Evolutionary conservation across 1,140 invertebrate species (phyloP).

Genomic region (Diorhabda carinulata): DNA sequence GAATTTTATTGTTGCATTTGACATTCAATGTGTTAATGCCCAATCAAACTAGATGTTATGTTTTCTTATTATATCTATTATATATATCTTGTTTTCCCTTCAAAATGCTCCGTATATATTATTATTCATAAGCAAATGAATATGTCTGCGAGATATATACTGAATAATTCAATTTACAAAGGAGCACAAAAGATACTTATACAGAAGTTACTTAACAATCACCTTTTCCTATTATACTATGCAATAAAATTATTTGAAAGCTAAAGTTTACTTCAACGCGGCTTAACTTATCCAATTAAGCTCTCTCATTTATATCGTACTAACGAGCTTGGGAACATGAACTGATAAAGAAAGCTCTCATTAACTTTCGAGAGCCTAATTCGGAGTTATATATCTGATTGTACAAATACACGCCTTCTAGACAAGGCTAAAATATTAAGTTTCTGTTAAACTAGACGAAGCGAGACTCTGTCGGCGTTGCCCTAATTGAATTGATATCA

Average conservation of each 20-base stretch:
- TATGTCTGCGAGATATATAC: too few relatives aligned
- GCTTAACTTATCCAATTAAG: slow-evolving; percentile 39
- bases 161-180: too few relatives aligned
- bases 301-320: slow-evolving; percentile 30
- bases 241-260: slow-evolving; percentile 26
- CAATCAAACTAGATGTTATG: too few relatives aligned
- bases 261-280: slow-evolving; percentile 34
- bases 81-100: too few relatives aligned
- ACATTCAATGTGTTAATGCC: too few relatives aligned
- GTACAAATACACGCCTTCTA: slow-evolving; percentile 26
- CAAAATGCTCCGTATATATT: too few relatives aligned
- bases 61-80: too few relatives aligned
- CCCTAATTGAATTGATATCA: slow-evolving; percentile 20
- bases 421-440: slow-evolving; percentile 12
- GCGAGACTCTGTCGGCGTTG: slow-evolving; percentile 10
- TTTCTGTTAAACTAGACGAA: slow-evolving; percentile 10
- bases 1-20: too few relatives aligned
- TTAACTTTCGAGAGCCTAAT: slow-evolving; percentile 40
- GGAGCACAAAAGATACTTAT: too few relatives aligned
- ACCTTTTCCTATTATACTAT: background rate
- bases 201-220: background rate
- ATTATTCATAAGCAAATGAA: too few relatives aligned
- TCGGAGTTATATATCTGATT: slow-evolving; percentile 32
- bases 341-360: slow-evolving; percentile 40
- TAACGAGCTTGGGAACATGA: slow-evolving; percentile 40